A percentile compares a stretch with the other conserved stretches of the same genome.
phyloP scores from a whole-genome alignment of 1,140 invertebrate genomes.

The Calosoma granatense region DNA sequence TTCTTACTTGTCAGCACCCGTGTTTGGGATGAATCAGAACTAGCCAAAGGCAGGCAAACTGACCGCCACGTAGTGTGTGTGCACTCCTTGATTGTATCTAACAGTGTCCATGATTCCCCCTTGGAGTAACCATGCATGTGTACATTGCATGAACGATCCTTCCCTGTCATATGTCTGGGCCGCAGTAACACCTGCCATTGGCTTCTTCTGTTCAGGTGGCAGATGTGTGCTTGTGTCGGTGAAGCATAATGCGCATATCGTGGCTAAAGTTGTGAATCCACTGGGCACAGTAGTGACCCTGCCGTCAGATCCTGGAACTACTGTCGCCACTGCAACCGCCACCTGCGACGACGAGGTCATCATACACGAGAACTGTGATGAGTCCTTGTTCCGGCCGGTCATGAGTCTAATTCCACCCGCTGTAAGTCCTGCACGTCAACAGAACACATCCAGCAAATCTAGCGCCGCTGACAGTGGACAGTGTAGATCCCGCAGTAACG shows the following conservation, averaged over 20 bases:
- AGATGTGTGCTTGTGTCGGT: slow-evolving; percentile 39
- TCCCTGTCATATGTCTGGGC: slow-evolving; percentile 10
- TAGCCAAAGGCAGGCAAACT: slow-evolving; percentile 43
- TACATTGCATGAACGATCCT: background rate
- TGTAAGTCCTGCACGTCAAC: slow-evolving; percentile 23
- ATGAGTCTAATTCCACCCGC: too few species aligned
- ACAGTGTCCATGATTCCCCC: background rate
- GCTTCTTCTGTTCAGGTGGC: slow-evolving; percentile 63
- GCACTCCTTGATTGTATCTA: slow-evolving; percentile 9
- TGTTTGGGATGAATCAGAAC: slow-evolving; percentile 39
- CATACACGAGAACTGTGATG: slow-evolving; percentile 51
- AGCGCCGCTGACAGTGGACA: background rate
- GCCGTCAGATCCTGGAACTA: slow-evolving; percentile 38
- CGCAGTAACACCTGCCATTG: slow-evolving; percentile 55
- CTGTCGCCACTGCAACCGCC: slow-evolving; percentile 33
- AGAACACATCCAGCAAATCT: background rate
- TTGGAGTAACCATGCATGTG: background rate
- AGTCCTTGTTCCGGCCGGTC: slow-evolving; percentile 48
- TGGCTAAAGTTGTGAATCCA: slow-evolving; percentile 60
- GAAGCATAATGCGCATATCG: slow-evolving; percentile 31
- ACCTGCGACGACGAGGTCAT: slow-evolving; percentile 32
- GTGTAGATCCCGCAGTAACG: background rate
- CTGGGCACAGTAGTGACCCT: slow-evolving; percentile 56
- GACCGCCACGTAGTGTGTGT: slow-evolving; percentile 13
- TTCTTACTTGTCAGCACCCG: slow-evolving; percentile 17